Evolutionary conservation across 2,797 vertebrate species (phyloP).

Genomic region (Esox masquinongy): DNA sequence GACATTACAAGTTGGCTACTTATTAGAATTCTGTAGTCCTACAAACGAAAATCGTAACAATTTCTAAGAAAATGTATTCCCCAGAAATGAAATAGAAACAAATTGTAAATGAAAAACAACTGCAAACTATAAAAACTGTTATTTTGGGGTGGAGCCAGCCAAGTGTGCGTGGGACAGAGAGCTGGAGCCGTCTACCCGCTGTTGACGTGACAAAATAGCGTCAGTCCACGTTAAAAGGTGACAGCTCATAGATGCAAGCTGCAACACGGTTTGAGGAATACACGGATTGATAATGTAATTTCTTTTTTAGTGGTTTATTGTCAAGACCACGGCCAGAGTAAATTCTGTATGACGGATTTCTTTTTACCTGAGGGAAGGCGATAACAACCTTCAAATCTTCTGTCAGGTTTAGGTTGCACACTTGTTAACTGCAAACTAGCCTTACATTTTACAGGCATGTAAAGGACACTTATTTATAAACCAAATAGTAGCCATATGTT

Average conservation of each 20-base stretch:
- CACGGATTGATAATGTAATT: background rate
- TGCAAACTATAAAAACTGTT: background rate
- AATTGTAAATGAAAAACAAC: too few species aligned
- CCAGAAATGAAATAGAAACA: too few species aligned
- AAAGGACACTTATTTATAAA: background rate
- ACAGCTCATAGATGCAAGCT: background rate
- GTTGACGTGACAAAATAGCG: slow-evolving; percentile 2
- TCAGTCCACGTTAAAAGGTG: background rate
- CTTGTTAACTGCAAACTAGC: background rate
- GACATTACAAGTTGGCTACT: too few species aligned
- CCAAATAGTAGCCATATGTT: background rate
- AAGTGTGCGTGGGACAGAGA: background rate
- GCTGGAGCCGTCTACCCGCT: background rate
- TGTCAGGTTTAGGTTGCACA: background rate
- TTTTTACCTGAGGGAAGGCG: background rate
- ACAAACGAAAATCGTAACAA: too few species aligned
- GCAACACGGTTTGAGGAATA: background rate
- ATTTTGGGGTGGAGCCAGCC: slow-evolving; percentile 23
- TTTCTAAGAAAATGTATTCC: too few species aligned
- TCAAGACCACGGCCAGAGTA: background rate
- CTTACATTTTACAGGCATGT: background rate
- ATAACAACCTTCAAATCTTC: background rate
- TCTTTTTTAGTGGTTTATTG: background rate
- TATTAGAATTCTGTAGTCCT: too few species aligned
- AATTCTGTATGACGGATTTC: slow-evolving; percentile 1